Conservation (phyloP, 2,888 invertebrate genomes). For the Buathra laborator region DNA sequence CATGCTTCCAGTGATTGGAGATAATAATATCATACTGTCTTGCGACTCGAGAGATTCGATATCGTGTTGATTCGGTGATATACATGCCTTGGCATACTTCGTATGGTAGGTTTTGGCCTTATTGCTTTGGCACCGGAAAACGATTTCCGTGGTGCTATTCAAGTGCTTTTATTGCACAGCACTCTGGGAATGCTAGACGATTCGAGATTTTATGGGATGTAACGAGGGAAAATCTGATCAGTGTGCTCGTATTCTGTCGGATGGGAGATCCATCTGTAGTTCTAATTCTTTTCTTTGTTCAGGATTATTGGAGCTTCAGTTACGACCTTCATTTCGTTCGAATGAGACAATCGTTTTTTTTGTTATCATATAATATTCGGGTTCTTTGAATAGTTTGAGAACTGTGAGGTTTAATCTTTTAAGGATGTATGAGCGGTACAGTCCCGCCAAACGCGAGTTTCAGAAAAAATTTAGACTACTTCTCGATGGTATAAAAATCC, state of each 20-base stretch:
- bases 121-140: not conserved
- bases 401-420: no score
- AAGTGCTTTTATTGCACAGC: conserved; percentile 57
- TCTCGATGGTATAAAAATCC: no score
- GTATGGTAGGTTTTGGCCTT: conserved; percentile 31
- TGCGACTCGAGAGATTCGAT: conserved; percentile 28
- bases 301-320: not conserved
- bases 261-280: not conserved
- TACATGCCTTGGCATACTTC: conserved; percentile 1
- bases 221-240: conserved; percentile 46
- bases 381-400: no score
- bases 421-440: no score
- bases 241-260: conserved; percentile 40
- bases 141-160: conserved; percentile 38
- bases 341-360: not conserved
- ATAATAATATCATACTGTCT: not conserved
- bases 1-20: not conserved
- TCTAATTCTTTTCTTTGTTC: not conserved
- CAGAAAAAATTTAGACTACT: no score
- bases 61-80: conserved; percentile 26
- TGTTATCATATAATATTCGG: no score
- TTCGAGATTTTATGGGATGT: conserved; percentile 28
- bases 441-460: no score
- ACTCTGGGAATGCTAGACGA: conserved; percentile 20
- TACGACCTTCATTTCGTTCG: not conserved